Base-by-base conservation (phyloP, 2,888 invertebrate genomes). In the Eristalinus sepulchralis region DNA sequence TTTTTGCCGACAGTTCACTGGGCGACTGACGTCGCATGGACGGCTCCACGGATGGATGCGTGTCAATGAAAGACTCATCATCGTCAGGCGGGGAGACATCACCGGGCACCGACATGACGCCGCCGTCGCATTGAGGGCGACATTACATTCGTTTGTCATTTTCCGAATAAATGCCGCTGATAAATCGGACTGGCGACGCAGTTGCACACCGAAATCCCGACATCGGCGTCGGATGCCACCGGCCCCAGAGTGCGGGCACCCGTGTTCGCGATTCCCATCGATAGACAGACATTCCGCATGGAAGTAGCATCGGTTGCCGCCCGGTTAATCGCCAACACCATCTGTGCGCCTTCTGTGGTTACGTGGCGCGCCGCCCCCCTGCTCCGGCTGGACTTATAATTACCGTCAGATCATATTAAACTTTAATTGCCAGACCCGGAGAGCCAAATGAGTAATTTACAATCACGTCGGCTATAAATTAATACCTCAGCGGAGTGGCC, bases 381-480 rank as follows among this genome's bases (percentile, higher is more conserved):
- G 72, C 63, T 67, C 57, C 63, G 17, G 73, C 77, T 77, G 77
- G 63, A 82, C 72, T 73, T 85, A 75, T 73, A 83, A 86, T 86
- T 86, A 83, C 78, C 78, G 71, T 71, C 86, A 62, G 86, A 86
- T 79, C 83, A 67, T 83, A 86, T 83, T 83, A 79, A 83, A 83
- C 63, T 83, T 86, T 83, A 86, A 86, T 86, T 83, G 78, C 86
- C 79, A 73, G 83, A 79, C 78, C 75, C 39, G 20, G 63, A 71
- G 83, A 83, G 71, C 62, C 75, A 78, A 86, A 83, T 86, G 86
- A 86, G 86, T 86, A 86, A 86, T 83, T 86, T 83, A 66, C 83
- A 83, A 70, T 75, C 82, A 79, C 73, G 78, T 63, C 70, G 73
- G 70, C 82, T 71, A 86, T 86, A 86, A 83, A 86, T 86, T 86